Conservation (phyloP, 2,888 invertebrate genomes). For the Zygogramma bicolorata region DNA sequence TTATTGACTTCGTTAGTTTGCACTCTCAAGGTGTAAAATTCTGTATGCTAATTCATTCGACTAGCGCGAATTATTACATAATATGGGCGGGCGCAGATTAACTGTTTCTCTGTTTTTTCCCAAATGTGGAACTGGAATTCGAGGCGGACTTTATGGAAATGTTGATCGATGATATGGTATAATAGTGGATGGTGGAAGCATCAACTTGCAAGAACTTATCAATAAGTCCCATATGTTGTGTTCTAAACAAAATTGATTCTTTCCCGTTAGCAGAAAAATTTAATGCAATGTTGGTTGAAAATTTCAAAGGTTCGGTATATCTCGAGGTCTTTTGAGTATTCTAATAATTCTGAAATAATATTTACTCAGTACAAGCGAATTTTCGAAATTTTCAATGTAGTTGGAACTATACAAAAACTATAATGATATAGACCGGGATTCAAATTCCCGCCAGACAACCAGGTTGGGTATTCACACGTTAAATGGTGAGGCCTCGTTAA, state of each 20-base stretch:
- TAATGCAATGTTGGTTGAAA: too few species aligned
- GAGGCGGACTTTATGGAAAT: not conserved
- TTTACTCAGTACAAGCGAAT: too few species aligned
- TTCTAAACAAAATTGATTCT: not conserved
- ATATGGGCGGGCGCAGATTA: not conserved
- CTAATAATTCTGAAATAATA: too few species aligned
- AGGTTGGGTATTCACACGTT: too few species aligned
- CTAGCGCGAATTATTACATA: slow-evolving; percentile 9
- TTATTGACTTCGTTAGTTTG: slow-evolving; percentile 25
- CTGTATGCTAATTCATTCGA: slow-evolving; percentile 15
- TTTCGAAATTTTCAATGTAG: too few species aligned
- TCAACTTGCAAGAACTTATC: not conserved
- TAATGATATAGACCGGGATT: too few species aligned
- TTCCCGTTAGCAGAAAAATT: too few species aligned
- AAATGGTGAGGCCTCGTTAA: too few species aligned
- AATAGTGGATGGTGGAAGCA: not conserved
- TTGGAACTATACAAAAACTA: too few species aligned
- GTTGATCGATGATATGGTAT: not conserved
- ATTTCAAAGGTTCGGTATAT: too few species aligned
- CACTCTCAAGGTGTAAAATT: slow-evolving; percentile 17
- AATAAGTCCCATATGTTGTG: not conserved
- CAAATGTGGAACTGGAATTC: not conserved
- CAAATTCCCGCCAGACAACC: too few species aligned
- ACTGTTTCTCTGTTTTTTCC: not conserved
- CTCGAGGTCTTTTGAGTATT: too few species aligned